Conservation (phyloP, 2,797 vertebrate genomes). For the Aotus griseimembra region DNA sequence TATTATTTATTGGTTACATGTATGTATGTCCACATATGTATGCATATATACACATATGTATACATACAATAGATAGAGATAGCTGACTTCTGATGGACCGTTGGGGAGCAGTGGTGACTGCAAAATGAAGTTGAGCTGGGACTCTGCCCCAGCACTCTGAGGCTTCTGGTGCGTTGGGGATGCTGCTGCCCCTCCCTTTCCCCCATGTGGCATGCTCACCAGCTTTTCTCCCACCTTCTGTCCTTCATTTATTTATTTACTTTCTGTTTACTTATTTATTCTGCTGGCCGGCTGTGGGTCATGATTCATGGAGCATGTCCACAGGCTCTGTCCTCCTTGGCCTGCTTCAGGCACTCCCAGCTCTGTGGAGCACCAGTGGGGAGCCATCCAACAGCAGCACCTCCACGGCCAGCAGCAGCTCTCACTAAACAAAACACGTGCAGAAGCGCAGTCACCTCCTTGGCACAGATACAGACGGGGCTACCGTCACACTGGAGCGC, state of each 20-base stretch:
- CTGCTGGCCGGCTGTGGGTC: constrained; percentile 86
- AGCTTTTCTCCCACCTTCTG: constrained; percentile 73
- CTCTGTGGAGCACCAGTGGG: constrained; percentile 84
- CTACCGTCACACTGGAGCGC: constrained; percentile 49
- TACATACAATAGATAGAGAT: background rate
- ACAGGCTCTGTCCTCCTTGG: constrained; percentile 83
- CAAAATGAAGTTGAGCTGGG: constrained; percentile 82
- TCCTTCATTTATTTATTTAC: constrained; percentile 13
- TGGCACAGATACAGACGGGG: constrained; percentile 74
- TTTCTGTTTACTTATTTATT: constrained; percentile 76
- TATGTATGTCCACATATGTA: background rate
- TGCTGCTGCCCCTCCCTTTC: constrained; percentile 86
- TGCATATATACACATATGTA: too few relatives aligned
- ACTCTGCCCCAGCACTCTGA: constrained; percentile 87
- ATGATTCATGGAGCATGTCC: constrained; percentile 89
- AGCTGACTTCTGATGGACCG: too few relatives aligned
- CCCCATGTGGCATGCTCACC: constrained; percentile 83
- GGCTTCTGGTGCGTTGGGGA: constrained; percentile 89
- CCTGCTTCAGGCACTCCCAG: constrained; percentile 77
- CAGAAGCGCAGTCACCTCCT: constrained; percentile 83
- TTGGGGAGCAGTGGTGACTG: background rate
- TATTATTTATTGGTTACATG: background rate
- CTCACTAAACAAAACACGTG: constrained; percentile 85
- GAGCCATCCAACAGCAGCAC: constrained; percentile 87
- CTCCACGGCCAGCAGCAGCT: constrained; percentile 80